Evolutionary conservation across 1,140 invertebrate genomes (phyloP).

Genomic region (Probaryconus sp.): DNA sequence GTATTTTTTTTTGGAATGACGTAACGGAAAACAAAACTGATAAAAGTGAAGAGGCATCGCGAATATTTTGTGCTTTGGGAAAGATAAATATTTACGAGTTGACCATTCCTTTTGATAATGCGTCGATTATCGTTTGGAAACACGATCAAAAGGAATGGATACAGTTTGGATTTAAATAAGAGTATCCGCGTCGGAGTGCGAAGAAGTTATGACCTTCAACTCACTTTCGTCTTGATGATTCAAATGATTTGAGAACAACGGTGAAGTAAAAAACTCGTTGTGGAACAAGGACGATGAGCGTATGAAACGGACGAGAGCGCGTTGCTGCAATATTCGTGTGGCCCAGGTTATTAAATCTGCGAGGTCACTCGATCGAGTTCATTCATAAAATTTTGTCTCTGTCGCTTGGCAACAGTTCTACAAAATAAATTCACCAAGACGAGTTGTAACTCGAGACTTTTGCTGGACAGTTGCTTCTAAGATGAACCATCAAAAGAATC

Average conservation of each 20-base stretch:
- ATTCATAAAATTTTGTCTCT: conserved; percentile 47
- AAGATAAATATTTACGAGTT: no score
- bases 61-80: no score
- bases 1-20: no score
- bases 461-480: no score
- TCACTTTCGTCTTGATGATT: conserved; percentile 43
- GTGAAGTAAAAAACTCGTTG: conserved; percentile 38
- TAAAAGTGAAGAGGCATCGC: no score
- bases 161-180: conserved; percentile 26
- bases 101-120: no score
- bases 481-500: no score
- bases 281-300: conserved; percentile 44
- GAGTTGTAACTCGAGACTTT: no score
- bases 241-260: conserved; percentile 35
- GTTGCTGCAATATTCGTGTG: conserved; percentile 20
- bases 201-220: conserved; percentile 48
- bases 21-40: no score
- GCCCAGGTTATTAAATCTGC: conserved; percentile 33
- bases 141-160: no score
- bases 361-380: conserved; percentile 32
- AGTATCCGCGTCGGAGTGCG: conserved; percentile 25
- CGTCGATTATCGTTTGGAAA: no score
- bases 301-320: conserved; percentile 11
- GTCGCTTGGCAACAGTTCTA: conserved; percentile 44
- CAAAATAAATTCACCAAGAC: conserved; percentile 16